Conservation (phyloP, 2,797 vertebrate genomes). For the Xenops minutus region DNA sequence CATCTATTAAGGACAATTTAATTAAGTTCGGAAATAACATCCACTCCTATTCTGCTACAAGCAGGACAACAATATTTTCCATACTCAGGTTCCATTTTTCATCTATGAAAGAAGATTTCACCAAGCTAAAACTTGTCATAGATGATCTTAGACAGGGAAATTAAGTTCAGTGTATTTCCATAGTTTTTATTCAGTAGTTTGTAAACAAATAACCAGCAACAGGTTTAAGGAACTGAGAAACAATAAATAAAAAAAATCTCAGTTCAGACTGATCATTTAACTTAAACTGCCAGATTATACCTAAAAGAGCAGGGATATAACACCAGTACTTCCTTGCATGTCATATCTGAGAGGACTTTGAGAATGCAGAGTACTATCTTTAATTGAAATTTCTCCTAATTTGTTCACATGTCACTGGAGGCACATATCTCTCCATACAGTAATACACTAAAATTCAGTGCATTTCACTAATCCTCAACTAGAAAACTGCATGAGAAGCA, state of each 20-base stretch:
- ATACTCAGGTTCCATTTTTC: background rate
- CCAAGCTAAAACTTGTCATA: background rate
- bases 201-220: background rate
- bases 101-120: background rate
- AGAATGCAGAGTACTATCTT: background rate
- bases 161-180: background rate
- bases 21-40: background rate
- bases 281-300: background rate
- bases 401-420: background rate
- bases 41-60: background rate
- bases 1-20: background rate
- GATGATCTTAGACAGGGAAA: background rate
- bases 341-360: background rate
- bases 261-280: background rate
- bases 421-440: background rate
- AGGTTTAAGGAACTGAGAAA: background rate
- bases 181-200: background rate
- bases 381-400: background rate
- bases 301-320: background rate
- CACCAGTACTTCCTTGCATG: background rate
- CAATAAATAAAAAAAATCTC: background rate
- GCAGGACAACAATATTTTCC: background rate
- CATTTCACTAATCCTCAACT: background rate
- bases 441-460: background rate
- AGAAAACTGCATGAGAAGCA: conserved; percentile 21